Evolutionary conservation across 1,140 invertebrate species (phyloP), one percentile per base, ranked within the genome.

Genomic region (Samia ricini): DNA sequence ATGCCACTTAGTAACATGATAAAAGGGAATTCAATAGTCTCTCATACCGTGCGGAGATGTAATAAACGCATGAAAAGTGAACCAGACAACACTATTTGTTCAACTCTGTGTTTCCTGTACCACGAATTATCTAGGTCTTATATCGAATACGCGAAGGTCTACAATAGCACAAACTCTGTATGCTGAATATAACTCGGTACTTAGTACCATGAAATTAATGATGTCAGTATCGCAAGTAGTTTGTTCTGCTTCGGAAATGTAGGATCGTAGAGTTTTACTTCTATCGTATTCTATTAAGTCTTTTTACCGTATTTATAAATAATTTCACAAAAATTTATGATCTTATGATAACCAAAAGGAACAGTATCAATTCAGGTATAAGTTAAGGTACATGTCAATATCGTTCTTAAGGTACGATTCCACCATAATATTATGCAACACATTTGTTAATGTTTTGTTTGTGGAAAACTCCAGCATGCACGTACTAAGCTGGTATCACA

Each of bases 31-130:
- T 80, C 74, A 81, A 83, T 83, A 76, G 69, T 72, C 68, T 74
- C 76, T 77, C 67, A 70, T 76, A 78, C 72, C 81, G 77, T 83
- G 79, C 77, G 75, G 77, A 77, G 72, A 70, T 71, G 77, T 76
- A 77, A 80, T 83, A 83, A 83, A 79, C 72, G 72, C 69, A 80
- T 75, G 79, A 78, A 79, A 83, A 81, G 72, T 80, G 76, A 76
- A 72, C 71, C 71, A 65, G 63, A 67, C 59, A 62, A 6, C 63
- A 73, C 72, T 69, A 78, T 83, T 83, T 81, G 72, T 81, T 72
- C 64, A 69, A 62, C 69, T 71, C 50, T 60, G 36, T 71, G 24
- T 57, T 69, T 61, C 22, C 36, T 36, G 12, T 42, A 72, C 58
- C 59, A 20, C 52, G 4, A 5, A 15, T 42, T 15, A 64, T 36